Base-by-base conservation (phyloP, 2,113 vertebrate species). In the Otolemur garnettii region DNA sequence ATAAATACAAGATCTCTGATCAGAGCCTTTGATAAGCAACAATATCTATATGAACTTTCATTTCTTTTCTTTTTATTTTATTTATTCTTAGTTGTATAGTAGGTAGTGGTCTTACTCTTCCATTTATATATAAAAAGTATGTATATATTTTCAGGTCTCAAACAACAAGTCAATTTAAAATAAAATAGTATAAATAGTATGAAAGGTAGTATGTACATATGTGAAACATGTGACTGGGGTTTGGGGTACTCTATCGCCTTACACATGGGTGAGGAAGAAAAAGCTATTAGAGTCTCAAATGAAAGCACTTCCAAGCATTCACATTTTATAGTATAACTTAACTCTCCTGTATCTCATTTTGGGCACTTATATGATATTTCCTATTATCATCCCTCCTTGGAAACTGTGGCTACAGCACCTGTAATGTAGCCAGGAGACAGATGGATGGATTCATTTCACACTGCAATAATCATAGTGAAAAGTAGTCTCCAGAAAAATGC, bases 241-340 rank as follows among this genome's bases (percentile, higher is more conserved):
- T 69, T 92, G 59, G n/a, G 38, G 28, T 1, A 42, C 7, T 11
- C 17, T 13, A 15, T 2, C 42, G 30, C 13, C 19, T 72, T 35
- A 59, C 22, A 26, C 1, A 12, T 26, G 6, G 5, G 8, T 0
- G 0, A 45, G 4, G 78, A 59, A 8, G 3, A 17, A 74, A 66
- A 53, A 75, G 18, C 78, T 57, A 14, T 33, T 60, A 94, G 38
- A 78, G 19, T 78, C 93, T 97, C 42, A 72, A 86, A 80, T 53
- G 8, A 42, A 72, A 94, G 11, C 7, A 35, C 15, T 72, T 95
- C 42, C 57, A 94, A 84, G 0, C 0, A n/a, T 92, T 79, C 55
- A 19, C 12, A 45, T 30, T 94, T 26, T 78, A 84, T 30, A 38
- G 33, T 93, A 92, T 97, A 60, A 94, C 28, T 60, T 35, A 71